Evolutionary conservation across 2,113 vertebrate species (phyloP).

Genomic region (Terrapene triunguis): DNA sequence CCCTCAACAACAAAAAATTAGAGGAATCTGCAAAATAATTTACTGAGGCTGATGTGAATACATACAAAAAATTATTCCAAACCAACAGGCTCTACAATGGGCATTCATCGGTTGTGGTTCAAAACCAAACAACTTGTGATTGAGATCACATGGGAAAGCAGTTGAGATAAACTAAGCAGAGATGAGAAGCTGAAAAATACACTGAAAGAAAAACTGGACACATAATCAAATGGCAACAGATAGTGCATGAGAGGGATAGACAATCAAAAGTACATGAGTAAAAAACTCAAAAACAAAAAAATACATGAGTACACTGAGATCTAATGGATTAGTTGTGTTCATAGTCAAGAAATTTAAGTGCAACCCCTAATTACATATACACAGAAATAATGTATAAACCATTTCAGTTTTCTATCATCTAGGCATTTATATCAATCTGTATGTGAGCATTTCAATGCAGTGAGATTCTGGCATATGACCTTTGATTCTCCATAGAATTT

Average conservation of each 20-base stretch:
- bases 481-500: neutral
- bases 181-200: neutral
- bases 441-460: neutral
- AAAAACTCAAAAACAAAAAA: neutral
- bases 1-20: neutral
- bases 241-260: no score
- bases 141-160: neutral
- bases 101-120: neutral
- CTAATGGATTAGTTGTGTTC: neutral
- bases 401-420: neutral
- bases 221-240: neutral
- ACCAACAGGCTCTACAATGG: neutral
- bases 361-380: neutral
- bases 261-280: neutral
- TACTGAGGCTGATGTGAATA: neutral
- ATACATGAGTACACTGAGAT: neutral
- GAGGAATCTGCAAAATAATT: no score
- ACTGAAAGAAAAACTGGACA: neutral
- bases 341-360: neutral
- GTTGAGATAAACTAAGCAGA: neutral
- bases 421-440: neutral
- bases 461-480: neutral
- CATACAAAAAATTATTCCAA: neutral
- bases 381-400: accelerated
- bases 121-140: neutral